Evolutionary conservation across 2,113 vertebrate genomes (phyloP).

Genomic region (Cnemophilus loriae): DNA sequence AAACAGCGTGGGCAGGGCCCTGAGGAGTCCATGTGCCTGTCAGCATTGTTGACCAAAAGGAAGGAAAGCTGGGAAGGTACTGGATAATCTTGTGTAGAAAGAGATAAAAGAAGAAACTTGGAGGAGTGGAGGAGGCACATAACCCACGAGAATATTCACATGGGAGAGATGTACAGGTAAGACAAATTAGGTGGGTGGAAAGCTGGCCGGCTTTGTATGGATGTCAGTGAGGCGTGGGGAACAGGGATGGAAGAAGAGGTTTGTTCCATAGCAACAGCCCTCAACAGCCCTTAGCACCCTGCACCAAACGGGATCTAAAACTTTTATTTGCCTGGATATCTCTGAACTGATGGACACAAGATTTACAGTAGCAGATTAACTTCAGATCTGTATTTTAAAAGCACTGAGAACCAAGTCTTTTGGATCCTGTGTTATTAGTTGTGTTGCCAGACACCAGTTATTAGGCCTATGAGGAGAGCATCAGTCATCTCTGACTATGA

Average conservation of each 20-base stretch:
- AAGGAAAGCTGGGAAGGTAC: not conserved
- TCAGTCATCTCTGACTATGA: not conserved
- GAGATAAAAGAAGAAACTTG: not conserved
- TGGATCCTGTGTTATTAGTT: not conserved
- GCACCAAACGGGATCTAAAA: not conserved
- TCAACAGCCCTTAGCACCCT: not conserved
- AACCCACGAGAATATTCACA: not conserved
- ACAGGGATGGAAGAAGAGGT: not conserved
- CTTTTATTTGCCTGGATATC: not conserved
- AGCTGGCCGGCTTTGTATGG: accelerated
- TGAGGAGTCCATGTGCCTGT: not conserved
- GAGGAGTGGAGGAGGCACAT: not conserved
- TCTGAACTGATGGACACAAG: not conserved
- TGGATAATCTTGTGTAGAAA: not conserved
- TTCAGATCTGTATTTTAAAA: not conserved
- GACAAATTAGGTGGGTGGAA: not conserved
- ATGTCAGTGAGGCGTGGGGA: not conserved
- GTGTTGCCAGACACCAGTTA: not conserved
- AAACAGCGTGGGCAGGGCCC: not conserved
- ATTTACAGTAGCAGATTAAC: not conserved
- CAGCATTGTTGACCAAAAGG: not conserved
- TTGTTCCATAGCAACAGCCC: not conserved
- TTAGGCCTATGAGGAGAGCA: not conserved
- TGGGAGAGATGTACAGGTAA: not conserved
- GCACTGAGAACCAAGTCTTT: not conserved